phyloP scores from a whole-genome alignment of 2,797 vertebrate species.

The Gambusia yucatana region DNA sequence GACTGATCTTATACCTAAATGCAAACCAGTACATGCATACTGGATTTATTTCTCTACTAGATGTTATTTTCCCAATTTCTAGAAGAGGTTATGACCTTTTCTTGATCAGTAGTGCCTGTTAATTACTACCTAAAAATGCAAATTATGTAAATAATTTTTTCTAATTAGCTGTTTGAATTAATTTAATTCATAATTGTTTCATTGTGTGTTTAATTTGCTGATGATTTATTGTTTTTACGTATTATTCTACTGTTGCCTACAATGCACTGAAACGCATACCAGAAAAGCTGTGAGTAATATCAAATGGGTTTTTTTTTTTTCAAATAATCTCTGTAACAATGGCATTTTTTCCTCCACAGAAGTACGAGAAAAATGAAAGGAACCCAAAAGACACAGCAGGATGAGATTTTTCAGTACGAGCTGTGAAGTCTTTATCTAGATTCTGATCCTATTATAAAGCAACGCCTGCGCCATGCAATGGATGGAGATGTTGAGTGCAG shows the following conservation, averaged over 20 bases:
- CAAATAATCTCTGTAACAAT: background rate
- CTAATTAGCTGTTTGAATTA: background rate
- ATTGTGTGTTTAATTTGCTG: background rate
- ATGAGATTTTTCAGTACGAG: constrained; percentile 51
- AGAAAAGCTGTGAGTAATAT: background rate
- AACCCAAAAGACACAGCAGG: constrained; percentile 5
- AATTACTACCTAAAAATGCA: background rate
- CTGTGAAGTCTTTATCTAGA: constrained; percentile 56
- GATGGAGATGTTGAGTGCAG: constrained; percentile 37
- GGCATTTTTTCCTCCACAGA: constrained; percentile 17
- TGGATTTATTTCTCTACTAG: background rate
- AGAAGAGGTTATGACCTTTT: background rate
- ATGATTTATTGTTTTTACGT: background rate
- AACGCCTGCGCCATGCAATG: constrained; percentile 2
- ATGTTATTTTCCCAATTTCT: background rate
- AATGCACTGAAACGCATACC: background rate
- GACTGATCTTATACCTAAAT: background rate
- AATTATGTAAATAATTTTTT: background rate
- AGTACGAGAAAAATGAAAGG: background rate
- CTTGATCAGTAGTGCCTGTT: background rate
- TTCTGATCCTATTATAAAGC: constrained; percentile 55
- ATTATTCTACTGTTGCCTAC: background rate
- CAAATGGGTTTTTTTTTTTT: background rate
- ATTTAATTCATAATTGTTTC: background rate
- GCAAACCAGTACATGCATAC: background rate